Conservation (phyloP, 1,140 invertebrate species). For the Halotydeus destructor region DNA sequence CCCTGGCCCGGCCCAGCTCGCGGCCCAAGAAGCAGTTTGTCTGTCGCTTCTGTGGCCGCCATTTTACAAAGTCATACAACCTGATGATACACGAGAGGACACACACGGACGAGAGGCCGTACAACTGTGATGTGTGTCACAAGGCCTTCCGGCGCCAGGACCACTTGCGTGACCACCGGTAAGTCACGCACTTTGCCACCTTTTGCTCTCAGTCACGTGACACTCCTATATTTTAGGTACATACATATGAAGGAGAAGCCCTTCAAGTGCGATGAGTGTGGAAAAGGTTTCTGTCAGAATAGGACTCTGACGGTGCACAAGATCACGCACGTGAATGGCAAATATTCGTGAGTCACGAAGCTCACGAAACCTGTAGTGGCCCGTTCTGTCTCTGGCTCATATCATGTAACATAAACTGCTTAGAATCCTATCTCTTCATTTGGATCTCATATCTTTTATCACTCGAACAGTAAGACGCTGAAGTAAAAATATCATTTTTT, state of each 20-base stretch:
- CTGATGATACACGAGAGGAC: slow-evolving; percentile 89
- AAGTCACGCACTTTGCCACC: no score
- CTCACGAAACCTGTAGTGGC: no score
- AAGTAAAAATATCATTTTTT: no score
- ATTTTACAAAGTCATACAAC: slow-evolving; percentile 96
- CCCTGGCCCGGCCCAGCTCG: no score
- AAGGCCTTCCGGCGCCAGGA: slow-evolving; percentile 95
- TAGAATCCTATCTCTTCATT: no score
- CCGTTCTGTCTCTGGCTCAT: no score
- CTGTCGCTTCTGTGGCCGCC: slow-evolving; percentile 86
- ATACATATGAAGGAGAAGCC: slow-evolving; percentile 79
- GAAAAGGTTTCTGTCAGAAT: slow-evolving; percentile 90
- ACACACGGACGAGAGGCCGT: slow-evolving; percentile 92
- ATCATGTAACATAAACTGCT: no score
- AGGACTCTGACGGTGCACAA: slow-evolving; percentile 80
- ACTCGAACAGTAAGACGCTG: no score
- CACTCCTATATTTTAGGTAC: background rate
- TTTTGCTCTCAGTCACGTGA: background rate
- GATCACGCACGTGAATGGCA: slow-evolving; percentile 68
- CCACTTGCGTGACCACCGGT: slow-evolving; percentile 86
- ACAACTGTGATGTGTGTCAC: slow-evolving; percentile 91
- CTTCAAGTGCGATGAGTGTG: slow-evolving; percentile 83
- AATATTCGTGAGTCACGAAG: no score
- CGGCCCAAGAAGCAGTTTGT: slow-evolving; percentile 92
- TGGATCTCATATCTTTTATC: no score